Conservation (phyloP, 2,797 vertebrate species). For the Hoplostethus atlanticus region DNA sequence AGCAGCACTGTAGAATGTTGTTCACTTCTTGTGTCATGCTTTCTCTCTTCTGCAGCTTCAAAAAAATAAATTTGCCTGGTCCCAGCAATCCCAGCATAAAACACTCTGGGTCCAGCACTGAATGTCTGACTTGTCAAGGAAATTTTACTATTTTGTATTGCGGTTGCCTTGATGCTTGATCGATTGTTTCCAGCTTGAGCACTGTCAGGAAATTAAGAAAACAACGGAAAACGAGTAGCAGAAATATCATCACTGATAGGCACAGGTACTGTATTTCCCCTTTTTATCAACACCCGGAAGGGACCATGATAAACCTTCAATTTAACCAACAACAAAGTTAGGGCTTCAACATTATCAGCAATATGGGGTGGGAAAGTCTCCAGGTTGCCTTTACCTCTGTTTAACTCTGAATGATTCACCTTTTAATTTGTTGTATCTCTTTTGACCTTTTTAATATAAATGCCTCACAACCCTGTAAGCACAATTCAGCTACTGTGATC, state of each 20-base stretch:
- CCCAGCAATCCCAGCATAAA: no score
- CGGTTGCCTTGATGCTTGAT: neutral
- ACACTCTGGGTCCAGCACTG: neutral
- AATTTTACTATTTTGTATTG: neutral
- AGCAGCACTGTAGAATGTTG: conserved; percentile 12
- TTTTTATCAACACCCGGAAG: no score
- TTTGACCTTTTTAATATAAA: conserved; percentile 44
- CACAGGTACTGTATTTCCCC: no score
- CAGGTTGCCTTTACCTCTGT: conserved; percentile 29
- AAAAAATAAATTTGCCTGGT: conserved; percentile 18
- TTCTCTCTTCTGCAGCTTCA: conserved; percentile 11
- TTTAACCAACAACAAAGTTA: neutral
- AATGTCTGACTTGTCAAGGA: neutral
- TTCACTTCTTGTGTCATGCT: conserved; percentile 35
- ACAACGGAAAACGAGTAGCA: neutral
- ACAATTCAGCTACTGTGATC: conserved; percentile 26
- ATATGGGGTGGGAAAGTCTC: conserved; percentile 1
- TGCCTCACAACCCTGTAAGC: conserved; percentile 17
- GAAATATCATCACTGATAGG: neutral
- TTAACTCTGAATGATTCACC: conserved; percentile 31
- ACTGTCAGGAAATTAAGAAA: no score
- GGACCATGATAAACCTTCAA: no score
- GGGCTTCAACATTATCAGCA: neutral
- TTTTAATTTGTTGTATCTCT: conserved; percentile 22
- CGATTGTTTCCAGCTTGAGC: neutral